Evolutionary conservation across 2,113 vertebrate species (phyloP), one percentile per base, ranked within the genome.

Genomic region (Corydoras maculifer): DNA sequence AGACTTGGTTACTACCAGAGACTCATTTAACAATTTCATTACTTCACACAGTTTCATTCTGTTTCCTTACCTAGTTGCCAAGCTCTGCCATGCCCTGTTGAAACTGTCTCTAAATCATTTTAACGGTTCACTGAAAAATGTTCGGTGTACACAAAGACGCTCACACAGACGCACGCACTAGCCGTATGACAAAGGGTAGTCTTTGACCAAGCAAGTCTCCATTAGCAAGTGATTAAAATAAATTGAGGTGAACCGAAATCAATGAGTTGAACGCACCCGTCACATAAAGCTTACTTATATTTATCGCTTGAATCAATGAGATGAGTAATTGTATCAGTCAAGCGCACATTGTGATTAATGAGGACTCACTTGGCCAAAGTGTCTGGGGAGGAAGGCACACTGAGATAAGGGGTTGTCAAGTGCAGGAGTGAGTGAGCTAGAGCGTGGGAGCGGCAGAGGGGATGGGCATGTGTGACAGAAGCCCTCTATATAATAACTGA

Each of bases 281-380:
- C 75, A 72, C 69, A 25, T 51, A 12, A 69, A 79, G 78, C 81
- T 80, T 70, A 54, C 81, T 84, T 82, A 79, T 85, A 84, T 81
- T 80, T 62, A 76, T 76, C 65, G 13, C 75, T 68, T 77, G 77
- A 88, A 88, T 90, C 87, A 89, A 88, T 90, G 86, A 84, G 85
- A 88, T 88, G 87, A 90, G 84, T 89, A 87, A 88, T 89, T 79
- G 78, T 85, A 86, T 88, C 86, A 84, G 84, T 88, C 85, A 83
- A 68, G 73, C 77, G 77, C 81, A 80, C 13, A 18, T 54, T 1
- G 71, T 91, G 86, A 88, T 86, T 86, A 86, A 91, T 91, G 86
- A 77, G 66, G 72, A 78, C 81, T 87, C 85, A 86, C 73, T 86
- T 80, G 81, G 77, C 76, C 54, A 31, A 73, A 80, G 81, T 85